Evolutionary conservation across 2,113 vertebrate genomes (phyloP).

Genomic region (Campylomormyrus tamandua): DNA sequence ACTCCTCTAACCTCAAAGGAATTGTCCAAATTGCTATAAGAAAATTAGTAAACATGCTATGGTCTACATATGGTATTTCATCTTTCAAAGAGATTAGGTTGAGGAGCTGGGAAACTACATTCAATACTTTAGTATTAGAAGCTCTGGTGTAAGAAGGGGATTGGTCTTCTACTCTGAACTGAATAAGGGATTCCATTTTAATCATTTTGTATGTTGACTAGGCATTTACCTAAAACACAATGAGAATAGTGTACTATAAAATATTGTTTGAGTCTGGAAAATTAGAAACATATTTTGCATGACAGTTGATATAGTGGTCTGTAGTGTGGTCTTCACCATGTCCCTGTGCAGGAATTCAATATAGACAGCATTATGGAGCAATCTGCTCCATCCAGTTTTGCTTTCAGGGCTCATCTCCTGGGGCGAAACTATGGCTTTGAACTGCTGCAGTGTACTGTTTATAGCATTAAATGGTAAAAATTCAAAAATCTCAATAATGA

Average conservation of each 20-base stretch:
- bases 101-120: not conserved
- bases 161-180: not conserved
- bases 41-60: not conserved
- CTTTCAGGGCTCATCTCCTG: not conserved
- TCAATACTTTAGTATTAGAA: not conserved
- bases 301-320: slow-evolving; percentile 18
- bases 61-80: not conserved
- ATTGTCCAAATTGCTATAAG: not conserved
- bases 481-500: not conserved
- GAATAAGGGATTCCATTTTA: not conserved
- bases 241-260: not conserved
- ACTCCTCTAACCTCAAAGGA: not conserved
- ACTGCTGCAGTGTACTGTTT: not conserved
- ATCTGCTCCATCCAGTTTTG: not conserved
- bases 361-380: not conserved
- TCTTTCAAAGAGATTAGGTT: not conserved
- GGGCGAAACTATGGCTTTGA: not conserved
- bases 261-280: slow-evolving; percentile 35
- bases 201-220: not conserved
- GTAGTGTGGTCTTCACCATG: not conserved
- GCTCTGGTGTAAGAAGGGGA: not conserved
- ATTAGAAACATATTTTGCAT: slow-evolving; percentile 44
- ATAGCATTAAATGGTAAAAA: not conserved
- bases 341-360: not conserved
- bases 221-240: not conserved